Conservation (phyloP, 2,113 vertebrate species). For the Amphiprion percula region DNA sequence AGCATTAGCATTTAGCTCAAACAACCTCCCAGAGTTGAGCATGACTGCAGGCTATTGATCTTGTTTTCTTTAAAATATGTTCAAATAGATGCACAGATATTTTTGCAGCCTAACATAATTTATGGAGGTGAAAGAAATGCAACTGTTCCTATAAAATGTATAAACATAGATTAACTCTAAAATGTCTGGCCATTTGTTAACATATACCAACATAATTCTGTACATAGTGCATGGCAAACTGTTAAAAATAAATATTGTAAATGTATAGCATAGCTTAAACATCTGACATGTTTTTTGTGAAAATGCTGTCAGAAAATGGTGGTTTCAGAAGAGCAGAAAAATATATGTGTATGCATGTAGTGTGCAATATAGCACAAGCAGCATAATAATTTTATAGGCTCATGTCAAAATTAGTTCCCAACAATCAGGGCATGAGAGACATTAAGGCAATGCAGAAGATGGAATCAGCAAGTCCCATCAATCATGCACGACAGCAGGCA, state of each 20-base stretch:
- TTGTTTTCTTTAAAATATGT: too few relatives aligned
- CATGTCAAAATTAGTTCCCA: slow-evolving; percentile 64
- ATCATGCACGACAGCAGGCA: slow-evolving; percentile 67
- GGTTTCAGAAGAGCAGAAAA: not conserved
- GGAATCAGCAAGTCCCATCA: slow-evolving; percentile 72
- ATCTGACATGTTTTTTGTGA: not conserved
- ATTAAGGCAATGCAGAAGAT: slow-evolving; percentile 53
- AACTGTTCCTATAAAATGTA: too few relatives aligned
- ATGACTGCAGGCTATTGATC: too few relatives aligned
- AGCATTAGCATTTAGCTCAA: too few relatives aligned
- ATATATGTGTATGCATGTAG: not conserved
- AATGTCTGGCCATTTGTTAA: too few relatives aligned
- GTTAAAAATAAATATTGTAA: not conserved
- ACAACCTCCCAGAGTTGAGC: too few relatives aligned
- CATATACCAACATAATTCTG: too few relatives aligned
- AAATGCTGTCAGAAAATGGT: not conserved
- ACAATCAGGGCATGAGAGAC: slow-evolving; percentile 57
- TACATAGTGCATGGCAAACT: not conserved
- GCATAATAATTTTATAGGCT: slow-evolving; percentile 47
- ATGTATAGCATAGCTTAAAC: not conserved
- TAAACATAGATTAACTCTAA: too few relatives aligned
- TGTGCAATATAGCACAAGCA: slow-evolving; percentile 24
- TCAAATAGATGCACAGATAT: too few relatives aligned
- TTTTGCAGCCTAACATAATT: too few relatives aligned
- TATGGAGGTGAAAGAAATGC: too few relatives aligned